Conservation (phyloP, 2,888 invertebrate genomes). For the Scaptodrosophila latifasciaeformis region DNA sequence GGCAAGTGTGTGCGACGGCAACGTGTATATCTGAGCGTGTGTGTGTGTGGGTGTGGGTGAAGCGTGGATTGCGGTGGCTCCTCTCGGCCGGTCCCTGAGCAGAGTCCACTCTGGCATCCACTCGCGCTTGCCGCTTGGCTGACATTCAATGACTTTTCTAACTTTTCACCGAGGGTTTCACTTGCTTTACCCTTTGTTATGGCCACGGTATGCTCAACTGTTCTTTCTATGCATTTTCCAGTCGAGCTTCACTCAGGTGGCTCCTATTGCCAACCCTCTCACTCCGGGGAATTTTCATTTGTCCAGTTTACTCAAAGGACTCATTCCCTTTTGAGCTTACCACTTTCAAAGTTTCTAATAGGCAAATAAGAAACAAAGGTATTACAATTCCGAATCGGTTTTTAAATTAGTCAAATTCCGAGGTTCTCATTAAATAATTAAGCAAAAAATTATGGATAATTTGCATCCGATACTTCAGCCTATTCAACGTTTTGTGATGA, state of each 20-base stretch:
- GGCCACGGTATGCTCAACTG: constrained; percentile 10
- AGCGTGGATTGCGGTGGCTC: not conserved
- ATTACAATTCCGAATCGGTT: no score
- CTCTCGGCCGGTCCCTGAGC: constrained; percentile 15
- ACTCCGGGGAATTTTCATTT: constrained; percentile 53
- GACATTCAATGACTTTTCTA: constrained; percentile 66
- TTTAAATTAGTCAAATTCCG: no score
- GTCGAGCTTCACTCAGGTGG: constrained; percentile 19
- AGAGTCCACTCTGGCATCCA: not conserved
- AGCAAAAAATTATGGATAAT: no score
- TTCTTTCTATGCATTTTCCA: constrained; percentile 48
- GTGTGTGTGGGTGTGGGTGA: not conserved
- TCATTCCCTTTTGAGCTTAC: no score
- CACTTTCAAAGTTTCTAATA: no score
- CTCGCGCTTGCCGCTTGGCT: constrained; percentile 51
- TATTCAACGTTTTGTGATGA: no score
- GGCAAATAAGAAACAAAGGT: no score
- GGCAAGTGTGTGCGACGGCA: constrained; percentile 41
- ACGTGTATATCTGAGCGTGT: constrained; percentile 1
- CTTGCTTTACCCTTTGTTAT: constrained; percentile 14
- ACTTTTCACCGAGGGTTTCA: constrained; percentile 57
- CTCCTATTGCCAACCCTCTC: not conserved
- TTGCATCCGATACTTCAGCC: no score
- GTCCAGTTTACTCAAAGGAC: constrained; percentile 51
- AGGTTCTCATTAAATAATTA: no score